Conservation (phyloP, 2,113 vertebrate species). For the Oncorhynchus masou region DNA sequence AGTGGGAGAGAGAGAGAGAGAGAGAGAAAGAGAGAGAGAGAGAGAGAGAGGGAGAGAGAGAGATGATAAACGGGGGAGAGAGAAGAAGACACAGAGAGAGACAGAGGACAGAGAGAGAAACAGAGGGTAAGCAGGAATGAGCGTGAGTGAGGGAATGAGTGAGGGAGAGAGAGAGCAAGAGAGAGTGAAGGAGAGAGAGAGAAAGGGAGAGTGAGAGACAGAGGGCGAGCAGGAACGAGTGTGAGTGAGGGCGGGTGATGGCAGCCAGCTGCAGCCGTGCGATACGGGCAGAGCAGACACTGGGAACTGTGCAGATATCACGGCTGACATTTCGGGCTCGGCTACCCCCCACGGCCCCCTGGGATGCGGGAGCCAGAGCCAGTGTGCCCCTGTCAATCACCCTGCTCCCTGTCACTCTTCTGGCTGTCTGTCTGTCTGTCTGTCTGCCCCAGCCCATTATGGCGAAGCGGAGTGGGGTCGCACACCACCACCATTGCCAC, state of each 20-base stretch:
- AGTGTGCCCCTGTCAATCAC: slow-evolving; percentile 64
- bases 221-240: background rate
- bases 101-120: background rate
- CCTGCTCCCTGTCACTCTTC: slow-evolving; percentile 40
- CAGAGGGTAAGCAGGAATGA: no score
- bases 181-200: background rate
- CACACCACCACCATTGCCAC: slow-evolving; percentile 5
- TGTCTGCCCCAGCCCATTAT: slow-evolving; percentile 14
- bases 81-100: no score
- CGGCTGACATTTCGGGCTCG: slow-evolving; percentile 82
- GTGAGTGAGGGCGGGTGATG: slow-evolving; percentile 25
- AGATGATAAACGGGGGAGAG: background rate
- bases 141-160: no score
- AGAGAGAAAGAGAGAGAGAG: background rate
- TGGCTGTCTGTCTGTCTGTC: slow-evolving; percentile 4
- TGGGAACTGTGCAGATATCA: slow-evolving; percentile 67
- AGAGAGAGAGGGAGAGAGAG: slow-evolving; percentile 1
- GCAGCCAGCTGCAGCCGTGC: slow-evolving; percentile 65
- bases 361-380: slow-evolving; percentile 62
- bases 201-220: slow-evolving; percentile 5
- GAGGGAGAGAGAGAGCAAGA: background rate
- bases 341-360: slow-evolving; percentile 66
- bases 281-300: slow-evolving; percentile 61
- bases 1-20: background rate
- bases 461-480: slow-evolving; percentile 18